These are phyloP conservation scores for Adelphocoris suturalis DNA, from an alignment of 2,888 invertebrate genomes.

Conservation along the genomic window DNA sequence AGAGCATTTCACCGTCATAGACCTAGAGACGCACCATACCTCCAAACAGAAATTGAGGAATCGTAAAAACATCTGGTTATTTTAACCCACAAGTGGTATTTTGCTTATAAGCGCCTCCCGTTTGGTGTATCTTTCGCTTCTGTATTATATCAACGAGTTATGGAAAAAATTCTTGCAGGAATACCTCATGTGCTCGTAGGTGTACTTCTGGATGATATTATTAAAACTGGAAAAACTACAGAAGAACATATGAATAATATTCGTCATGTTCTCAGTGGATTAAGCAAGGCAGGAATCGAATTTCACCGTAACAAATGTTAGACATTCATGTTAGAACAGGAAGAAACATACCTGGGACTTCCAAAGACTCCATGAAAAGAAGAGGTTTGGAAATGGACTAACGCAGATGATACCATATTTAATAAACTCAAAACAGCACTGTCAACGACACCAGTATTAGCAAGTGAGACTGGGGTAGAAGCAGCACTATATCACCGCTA, in stretches of 20 bases:
- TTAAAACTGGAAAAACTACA: neutral
- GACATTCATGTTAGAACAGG: neutral
- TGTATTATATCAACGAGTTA: neutral
- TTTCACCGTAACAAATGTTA: neutral
- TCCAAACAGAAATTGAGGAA: neutral
- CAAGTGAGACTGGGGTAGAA: slow-evolving; percentile 1
- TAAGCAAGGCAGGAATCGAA: neutral
- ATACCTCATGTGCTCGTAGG: neutral
- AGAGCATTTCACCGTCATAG: neutral
- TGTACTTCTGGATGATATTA: slow-evolving; percentile 11
- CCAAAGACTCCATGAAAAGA: neutral
- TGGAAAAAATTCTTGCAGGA: neutral
- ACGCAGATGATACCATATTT: neutral
- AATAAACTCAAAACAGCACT: neutral
- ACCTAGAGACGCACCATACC: neutral
- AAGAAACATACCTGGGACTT: neutral
- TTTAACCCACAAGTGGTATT: neutral
- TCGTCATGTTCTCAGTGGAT: neutral
- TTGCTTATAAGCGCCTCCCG: neutral
- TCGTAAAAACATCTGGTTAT: neutral
- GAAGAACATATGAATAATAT: slow-evolving; percentile 25
- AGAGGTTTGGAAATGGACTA: slow-evolving; percentile 12
- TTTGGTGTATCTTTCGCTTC: neutral
- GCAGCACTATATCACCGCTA: slow-evolving; percentile 1
- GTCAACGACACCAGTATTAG: neutral